Conservation (phyloP, 2,888 invertebrate genomes). For the Criorhina ranunculi region DNA sequence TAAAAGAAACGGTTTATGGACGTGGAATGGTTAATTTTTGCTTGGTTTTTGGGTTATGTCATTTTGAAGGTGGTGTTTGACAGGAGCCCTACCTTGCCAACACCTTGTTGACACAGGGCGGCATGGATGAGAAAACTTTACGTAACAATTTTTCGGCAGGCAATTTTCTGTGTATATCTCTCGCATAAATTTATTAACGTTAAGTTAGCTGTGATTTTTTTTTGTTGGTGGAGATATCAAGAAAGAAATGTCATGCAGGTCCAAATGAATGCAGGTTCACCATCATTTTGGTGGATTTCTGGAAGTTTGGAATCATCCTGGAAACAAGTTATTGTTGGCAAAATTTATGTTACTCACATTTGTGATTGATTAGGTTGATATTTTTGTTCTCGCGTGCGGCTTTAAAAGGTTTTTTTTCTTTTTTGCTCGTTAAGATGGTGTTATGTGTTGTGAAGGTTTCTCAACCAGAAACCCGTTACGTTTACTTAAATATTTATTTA, state of each 20-base stretch:
- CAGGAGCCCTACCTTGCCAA: conserved; percentile 21
- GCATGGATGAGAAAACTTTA: conserved; percentile 1
- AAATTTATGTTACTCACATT: conserved; percentile 63
- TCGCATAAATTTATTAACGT: conserved; percentile 56
- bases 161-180: conserved; percentile 12
- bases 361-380: conserved; percentile 73
- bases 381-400: conserved; percentile 11
- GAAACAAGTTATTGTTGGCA: conserved; percentile 62
- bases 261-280: conserved; percentile 8
- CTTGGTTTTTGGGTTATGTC: conserved; percentile 15
- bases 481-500: conserved; percentile 64
- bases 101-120: conserved; percentile 49
- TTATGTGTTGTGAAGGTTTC: conserved; percentile 18
- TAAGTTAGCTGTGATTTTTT: conserved; percentile 23
- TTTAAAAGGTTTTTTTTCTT: conserved; percentile 30
- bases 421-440: conserved; percentile 52
- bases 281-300: conserved; percentile 3
- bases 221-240: background rate
- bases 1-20: conserved; percentile 44
- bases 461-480: conserved; percentile 37
- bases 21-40: conserved; percentile 36
- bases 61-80: conserved; percentile 38
- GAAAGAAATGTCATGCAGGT: conserved; percentile 15
- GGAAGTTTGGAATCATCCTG: conserved; percentile 36
- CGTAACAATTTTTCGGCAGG: background rate